Percentiles rank a stretch among this genome's conserved stretches.
Evolutionary conservation across 2,888 invertebrate genomes (phyloP).

Genomic region (Napeogenes inachia): DNA sequence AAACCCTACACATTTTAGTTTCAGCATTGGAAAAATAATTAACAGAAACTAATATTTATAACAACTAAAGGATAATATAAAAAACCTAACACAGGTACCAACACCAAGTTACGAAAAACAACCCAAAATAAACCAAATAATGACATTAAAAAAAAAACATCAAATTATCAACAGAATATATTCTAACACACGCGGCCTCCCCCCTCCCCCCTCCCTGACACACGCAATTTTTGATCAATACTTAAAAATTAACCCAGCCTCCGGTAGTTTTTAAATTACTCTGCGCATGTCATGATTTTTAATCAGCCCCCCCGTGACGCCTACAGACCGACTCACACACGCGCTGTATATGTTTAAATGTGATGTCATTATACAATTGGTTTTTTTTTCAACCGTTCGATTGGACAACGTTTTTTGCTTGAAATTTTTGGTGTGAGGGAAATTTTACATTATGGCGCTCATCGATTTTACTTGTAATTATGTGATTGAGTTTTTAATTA

Average conservation of each 20-base stretch:
- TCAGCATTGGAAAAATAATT: too few relatives aligned
- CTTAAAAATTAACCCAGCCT: constrained; percentile 77
- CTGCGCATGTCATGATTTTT: constrained; percentile 78
- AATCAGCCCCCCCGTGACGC: constrained; percentile 70
- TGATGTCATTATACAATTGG: constrained; percentile 41
- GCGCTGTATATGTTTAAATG: constrained; percentile 47
- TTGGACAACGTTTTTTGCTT: constrained; percentile 28
- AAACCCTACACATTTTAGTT: too few relatives aligned
- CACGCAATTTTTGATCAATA: constrained; percentile 78
- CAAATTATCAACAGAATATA: constrained; percentile 62
- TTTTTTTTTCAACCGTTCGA: constrained; percentile 35
- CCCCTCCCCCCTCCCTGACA: constrained; percentile 37
- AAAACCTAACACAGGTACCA: too few relatives aligned
- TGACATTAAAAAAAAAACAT: constrained; percentile 54
- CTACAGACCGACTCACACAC: constrained; percentile 44
- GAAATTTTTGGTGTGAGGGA: constrained; percentile 27
- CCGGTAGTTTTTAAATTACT: constrained; percentile 76
- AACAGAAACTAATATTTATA: too few relatives aligned
- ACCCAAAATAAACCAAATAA: constrained; percentile 36
- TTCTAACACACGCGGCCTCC: constrained; percentile 38
- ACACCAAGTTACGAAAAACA: too few relatives aligned
- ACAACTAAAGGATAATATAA: too few relatives aligned
- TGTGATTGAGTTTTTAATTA: constrained; percentile 7
- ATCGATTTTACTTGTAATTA: constrained; percentile 9
- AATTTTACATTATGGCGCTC: constrained; percentile 11